These are phyloP conservation scores for Amyelois transitella DNA, from an alignment of 1,140 invertebrate genomes.

Conservation along the genomic window DNA sequence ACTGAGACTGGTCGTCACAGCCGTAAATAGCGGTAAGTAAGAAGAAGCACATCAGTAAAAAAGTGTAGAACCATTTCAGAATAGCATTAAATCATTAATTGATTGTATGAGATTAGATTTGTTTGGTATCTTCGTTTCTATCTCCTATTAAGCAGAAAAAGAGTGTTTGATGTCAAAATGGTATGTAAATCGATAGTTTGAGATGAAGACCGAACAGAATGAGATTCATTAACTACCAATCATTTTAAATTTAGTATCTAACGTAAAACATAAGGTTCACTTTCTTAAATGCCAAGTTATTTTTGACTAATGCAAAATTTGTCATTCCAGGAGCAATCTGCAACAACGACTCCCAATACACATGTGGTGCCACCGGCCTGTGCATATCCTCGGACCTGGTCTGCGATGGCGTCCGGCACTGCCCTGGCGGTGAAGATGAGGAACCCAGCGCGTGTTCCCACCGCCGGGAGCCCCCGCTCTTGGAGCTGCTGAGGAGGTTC, in stretches of 20 bases:
- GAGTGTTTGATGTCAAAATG: no score
- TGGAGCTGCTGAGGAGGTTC: conserved; percentile 57
- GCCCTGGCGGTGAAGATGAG: conserved; percentile 75
- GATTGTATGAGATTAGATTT: no score
- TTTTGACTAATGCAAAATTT: neutral
- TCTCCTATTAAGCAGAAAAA: no score
- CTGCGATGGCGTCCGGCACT: conserved; percentile 77
- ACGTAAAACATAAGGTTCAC: no score
- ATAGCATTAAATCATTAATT: no score
- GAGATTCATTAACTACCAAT: no score
- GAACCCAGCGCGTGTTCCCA: conserved; percentile 47
- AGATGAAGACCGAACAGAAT: no score
- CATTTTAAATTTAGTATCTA: no score
- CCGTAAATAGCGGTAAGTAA: conserved; percentile 60
- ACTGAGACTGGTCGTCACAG: conserved; percentile 56
- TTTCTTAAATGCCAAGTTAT: no score
- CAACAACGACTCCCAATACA: conserved; percentile 55
- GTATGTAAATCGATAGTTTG: no score
- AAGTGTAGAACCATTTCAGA: no score
- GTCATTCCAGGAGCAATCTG: conserved; percentile 49
- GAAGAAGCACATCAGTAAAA: neutral
- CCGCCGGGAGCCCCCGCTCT: conserved; percentile 46
- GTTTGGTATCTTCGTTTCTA: no score
- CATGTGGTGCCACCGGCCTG: conserved; percentile 55
- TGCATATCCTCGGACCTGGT: conserved; percentile 77